These are phyloP conservation scores for Dolichomitus sp. DNA, from an alignment of 2,888 invertebrate species.

Conservation along the genomic window DNA sequence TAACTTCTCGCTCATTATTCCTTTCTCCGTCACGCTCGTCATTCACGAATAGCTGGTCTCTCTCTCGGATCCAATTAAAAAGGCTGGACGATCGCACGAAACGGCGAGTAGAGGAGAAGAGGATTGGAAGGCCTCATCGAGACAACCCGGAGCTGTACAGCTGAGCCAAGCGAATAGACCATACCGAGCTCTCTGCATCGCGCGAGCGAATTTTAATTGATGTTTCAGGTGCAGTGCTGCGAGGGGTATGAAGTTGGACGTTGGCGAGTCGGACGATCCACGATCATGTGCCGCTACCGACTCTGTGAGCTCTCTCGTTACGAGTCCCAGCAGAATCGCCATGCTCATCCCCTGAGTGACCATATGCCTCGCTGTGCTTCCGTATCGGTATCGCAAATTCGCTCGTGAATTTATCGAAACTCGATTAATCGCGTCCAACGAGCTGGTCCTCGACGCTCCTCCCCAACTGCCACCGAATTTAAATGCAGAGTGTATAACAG, in stretches of 20 bases:
- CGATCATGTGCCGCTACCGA: slow-evolving; percentile 23
- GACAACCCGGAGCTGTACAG: slow-evolving; percentile 37
- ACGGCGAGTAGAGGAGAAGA: slow-evolving; percentile 69
- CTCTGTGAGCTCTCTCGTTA: slow-evolving; percentile 10
- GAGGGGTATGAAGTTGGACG: slow-evolving; percentile 20
- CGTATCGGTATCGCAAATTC: slow-evolving; percentile 35
- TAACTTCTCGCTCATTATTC: slow-evolving; percentile 67
- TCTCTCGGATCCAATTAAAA: slow-evolving; percentile 85
- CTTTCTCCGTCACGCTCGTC: slow-evolving; percentile 59
- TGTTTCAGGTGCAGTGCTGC: slow-evolving; percentile 78
- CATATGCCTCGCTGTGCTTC: slow-evolving; percentile 13
- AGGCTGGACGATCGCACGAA: slow-evolving; percentile 82
- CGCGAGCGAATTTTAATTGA: slow-evolving; percentile 84
- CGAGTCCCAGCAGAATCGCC: slow-evolving; percentile 55
- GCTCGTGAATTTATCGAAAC: slow-evolving; percentile 64
- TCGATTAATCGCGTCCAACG: slow-evolving; percentile 65
- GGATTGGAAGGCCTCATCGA: slow-evolving; percentile 43
- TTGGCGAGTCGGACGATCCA: slow-evolving; percentile 42
- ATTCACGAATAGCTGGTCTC: slow-evolving; percentile 56
- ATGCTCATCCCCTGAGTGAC: slow-evolving; percentile 43
- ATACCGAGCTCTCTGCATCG: slow-evolving; percentile 74
- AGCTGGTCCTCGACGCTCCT: slow-evolving; percentile 34
- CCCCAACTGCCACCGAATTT: slow-evolving; percentile 11
- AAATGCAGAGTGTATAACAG: slow-evolving; percentile 36
- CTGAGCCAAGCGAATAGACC: slow-evolving; percentile 77